Conservation (phyloP, 2,113 vertebrate species). For the Oryzias javanicus region DNA sequence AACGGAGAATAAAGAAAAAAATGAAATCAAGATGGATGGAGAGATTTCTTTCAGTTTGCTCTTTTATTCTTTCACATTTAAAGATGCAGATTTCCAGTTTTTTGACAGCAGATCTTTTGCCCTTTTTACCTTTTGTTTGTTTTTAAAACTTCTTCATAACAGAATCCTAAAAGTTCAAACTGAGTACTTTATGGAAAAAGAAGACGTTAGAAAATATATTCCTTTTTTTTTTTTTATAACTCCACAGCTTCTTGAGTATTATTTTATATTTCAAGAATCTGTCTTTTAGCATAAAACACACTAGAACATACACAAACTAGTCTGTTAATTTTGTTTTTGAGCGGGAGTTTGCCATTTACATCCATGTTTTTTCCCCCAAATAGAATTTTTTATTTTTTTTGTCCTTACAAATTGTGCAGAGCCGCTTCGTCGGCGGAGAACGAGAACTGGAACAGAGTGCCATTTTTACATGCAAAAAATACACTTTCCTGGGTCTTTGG, state of each 20-base stretch:
- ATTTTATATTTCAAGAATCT: constrained; percentile 53
- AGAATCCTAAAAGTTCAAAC: constrained; percentile 65
- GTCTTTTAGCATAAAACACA: constrained; percentile 64
- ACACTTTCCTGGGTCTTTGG: constrained; percentile 24
- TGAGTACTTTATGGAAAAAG: constrained; percentile 68
- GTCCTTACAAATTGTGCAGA: constrained; percentile 47
- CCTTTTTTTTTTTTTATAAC: constrained; percentile 40
- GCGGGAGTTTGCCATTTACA: constrained; percentile 23
- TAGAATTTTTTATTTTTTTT: constrained; percentile 36
- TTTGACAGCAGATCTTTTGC: constrained; percentile 37
- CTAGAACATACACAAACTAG: constrained; percentile 56
- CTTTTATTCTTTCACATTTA: constrained; percentile 65
- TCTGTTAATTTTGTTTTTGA: constrained; percentile 40
- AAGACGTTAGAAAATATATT: constrained; percentile 73
- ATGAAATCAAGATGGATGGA: not conserved
- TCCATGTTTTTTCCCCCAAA: constrained; percentile 19
- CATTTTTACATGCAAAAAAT: constrained; percentile 70
- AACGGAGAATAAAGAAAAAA: not conserved
- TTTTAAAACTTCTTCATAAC: constrained; percentile 19
- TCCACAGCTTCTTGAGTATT: constrained; percentile 55
- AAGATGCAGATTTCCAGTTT: constrained; percentile 39
- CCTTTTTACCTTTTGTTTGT: constrained; percentile 8
- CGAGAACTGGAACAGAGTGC: constrained; percentile 55
- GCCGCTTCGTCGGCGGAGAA: constrained; percentile 48
- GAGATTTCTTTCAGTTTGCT: constrained; percentile 58